phyloP scores from a whole-genome alignment of 1,140 invertebrate species.

The Zaprionus davidi region DNA sequence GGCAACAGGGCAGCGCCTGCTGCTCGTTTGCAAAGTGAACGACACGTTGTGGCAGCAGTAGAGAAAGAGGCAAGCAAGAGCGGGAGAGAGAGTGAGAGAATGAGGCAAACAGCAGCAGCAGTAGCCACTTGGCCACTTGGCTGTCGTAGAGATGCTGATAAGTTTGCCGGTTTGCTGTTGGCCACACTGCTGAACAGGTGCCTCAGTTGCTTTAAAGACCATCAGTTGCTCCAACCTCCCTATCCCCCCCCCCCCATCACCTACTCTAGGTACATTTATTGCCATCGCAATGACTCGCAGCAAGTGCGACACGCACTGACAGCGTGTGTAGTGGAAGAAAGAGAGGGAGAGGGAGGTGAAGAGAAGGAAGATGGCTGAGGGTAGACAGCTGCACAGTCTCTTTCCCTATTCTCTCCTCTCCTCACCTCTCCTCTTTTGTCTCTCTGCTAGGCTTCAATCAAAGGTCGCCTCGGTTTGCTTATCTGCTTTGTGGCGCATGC shows the following conservation, averaged over 20 bases:
- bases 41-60: constrained; percentile 60
- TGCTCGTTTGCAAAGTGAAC: constrained; percentile 70
- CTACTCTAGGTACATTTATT: constrained; percentile 58
- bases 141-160: constrained; percentile 70
- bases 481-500: constrained; percentile 38
- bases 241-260: background rate
- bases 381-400: background rate
- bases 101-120: constrained; percentile 10
- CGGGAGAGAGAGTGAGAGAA: background rate
- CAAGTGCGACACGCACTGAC: constrained; percentile 52
- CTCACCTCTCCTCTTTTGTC: background rate
- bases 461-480: constrained; percentile 54
- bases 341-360: background rate
- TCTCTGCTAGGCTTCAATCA: constrained; percentile 39
- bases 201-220: constrained; percentile 5
- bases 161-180: constrained; percentile 56
- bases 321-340: constrained; percentile 40
- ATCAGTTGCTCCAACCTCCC: background rate
- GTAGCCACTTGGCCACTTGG: constrained; percentile 50
- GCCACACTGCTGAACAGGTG: constrained; percentile 38
- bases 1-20: constrained; percentile 51
- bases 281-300: constrained; percentile 24
- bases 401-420: background rate
- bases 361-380: background rate
- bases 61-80: background rate